Percentiles rank a stretch among this genome's conserved stretches.
These are phyloP conservation scores for Merluccius polli DNA, from an alignment of 2,797 vertebrate species.

Conservation along the genomic window DNA sequence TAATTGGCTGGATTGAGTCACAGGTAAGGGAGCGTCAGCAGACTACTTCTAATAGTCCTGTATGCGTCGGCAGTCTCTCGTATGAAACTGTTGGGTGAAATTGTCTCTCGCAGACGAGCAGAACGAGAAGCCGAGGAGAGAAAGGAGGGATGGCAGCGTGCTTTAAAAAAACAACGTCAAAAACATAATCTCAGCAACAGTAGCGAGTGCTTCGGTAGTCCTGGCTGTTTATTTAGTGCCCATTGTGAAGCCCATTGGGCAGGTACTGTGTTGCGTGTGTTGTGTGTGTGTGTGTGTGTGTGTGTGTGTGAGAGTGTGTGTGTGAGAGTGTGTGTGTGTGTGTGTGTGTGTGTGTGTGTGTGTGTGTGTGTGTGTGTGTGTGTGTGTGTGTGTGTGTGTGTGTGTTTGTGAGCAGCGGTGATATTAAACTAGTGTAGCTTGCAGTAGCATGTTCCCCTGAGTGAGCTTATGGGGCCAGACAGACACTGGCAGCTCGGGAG, in stretches of 20 bases:
- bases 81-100: background rate
- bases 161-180: background rate
- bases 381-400: background rate
- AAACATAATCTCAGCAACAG: background rate
- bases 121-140: background rate
- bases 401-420: background rate
- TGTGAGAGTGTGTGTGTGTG: too few species aligned
- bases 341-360: too few species aligned
- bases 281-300: too few species aligned
- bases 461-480: background rate
- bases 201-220: background rate
- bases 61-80: background rate
- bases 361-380: too few species aligned
- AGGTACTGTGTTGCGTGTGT: background rate
- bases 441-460: background rate
- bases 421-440: background rate
- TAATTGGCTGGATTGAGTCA: background rate
- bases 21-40: background rate
- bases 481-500: background rate
- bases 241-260: slow-evolving; percentile 1
- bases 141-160: background rate
- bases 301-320: too few species aligned
- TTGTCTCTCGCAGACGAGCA: background rate
- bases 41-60: background rate
- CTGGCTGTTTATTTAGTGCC: background rate